Evolutionary conservation across 2,888 invertebrate genomes (phyloP), one percentile per base, ranked within the genome.

Genomic region (Lasioglossum figueresi): DNA sequence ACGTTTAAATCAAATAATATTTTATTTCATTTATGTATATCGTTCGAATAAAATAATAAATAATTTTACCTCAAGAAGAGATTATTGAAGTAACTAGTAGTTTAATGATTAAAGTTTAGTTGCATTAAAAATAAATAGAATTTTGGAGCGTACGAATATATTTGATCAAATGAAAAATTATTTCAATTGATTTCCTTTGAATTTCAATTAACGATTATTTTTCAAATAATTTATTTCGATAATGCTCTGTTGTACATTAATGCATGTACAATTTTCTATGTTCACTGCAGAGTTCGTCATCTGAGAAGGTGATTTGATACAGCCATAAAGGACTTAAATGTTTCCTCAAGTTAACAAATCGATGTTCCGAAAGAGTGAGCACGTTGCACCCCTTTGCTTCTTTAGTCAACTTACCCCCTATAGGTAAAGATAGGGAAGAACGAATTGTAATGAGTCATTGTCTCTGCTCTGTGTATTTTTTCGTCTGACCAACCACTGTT

Each of bases 341-440:
- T 68, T 87, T 85, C 59, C 14, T 19, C 71, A 4, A 52, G 43
- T 63, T 78, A 80, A 80, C 63, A 76, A 31, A 71, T 79, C 83
- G 72, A 66, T 87, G 63, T 81, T 84, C 70, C 66, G 37, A 80
- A 56, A 84, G 77, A 87, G 23, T 76, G 72, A 81, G 56, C 71
- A 71, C 56, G 72, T 85, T 80, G 71, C 56, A 71, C 76, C 80
- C 84, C 52, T 27, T 43, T 45, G 34, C 73, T 75, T 72, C 68
- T 83, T 71, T 34, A 45, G 48, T 16, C 23, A 14, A 48, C 76
- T 52, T 79, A 78, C 70, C 63, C 45, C n/a, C 16, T 52, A 80
- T 31, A 40, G 27, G 23, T n/a, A 40, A 71, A 43, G 72, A 19
- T 66, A 14, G 66, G 80, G 71, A 76, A 71, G 70, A 71, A 80